These are phyloP conservation scores for Melikaiella ostensackeni DNA, from an alignment of 2,888 invertebrate species.

Conservation along the genomic window DNA sequence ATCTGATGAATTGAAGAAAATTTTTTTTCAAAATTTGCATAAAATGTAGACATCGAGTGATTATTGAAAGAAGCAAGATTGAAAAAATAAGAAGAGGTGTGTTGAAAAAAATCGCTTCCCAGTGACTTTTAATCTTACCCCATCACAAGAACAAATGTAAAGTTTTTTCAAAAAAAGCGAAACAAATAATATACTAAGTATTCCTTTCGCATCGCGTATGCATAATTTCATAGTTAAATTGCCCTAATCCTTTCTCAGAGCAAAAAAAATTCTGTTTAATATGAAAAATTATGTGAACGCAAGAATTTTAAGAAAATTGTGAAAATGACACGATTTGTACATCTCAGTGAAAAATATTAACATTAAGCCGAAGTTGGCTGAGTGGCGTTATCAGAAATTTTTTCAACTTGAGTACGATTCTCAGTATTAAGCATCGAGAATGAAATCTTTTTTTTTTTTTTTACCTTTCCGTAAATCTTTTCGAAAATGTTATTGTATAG, in stretches of 20 bases:
- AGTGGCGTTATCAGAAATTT: no score
- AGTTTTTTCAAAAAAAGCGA: not conserved
- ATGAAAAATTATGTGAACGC: conserved; percentile 8
- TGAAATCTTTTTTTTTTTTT: no score
- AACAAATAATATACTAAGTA: not conserved
- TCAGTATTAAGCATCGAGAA: no score
- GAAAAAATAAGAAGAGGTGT: not conserved
- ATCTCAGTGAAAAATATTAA: conserved; percentile 8
- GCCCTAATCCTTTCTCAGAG: conserved; percentile 5
- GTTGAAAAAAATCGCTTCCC: not conserved
- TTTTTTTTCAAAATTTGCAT: conserved; percentile 20
- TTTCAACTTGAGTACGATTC: no score
- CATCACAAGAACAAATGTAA: not conserved
- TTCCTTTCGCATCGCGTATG: conserved; percentile 11
- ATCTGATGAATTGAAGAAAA: conserved; percentile 28
- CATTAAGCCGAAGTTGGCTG: no score
- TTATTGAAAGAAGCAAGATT: conserved; percentile 2
- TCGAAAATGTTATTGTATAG: no score
- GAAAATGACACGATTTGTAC: conserved; percentile 22
- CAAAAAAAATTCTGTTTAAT: not conserved
- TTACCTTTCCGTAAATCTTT: no score
- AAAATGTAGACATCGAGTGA: conserved; percentile 1
- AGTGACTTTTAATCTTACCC: not conserved
- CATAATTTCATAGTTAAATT: not conserved
- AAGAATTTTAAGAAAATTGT: conserved; percentile 31